Evolutionary conservation across 1,140 invertebrate genomes (phyloP).

Genomic region (Plectrocnemia conspersa): DNA sequence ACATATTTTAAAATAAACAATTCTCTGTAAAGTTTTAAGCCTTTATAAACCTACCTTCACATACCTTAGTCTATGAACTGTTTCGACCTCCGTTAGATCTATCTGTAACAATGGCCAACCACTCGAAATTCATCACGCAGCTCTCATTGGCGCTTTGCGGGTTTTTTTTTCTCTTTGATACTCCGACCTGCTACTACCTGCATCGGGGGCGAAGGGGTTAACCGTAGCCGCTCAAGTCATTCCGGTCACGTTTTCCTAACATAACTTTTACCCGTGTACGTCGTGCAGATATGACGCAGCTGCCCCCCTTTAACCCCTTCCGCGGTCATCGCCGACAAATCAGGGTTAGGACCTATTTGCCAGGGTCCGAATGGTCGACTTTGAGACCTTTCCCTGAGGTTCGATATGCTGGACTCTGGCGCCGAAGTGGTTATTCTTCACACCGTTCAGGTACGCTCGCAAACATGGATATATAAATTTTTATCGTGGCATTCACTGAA

Average conservation of each 20-base stretch:
- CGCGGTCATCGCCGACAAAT: conserved; percentile 25
- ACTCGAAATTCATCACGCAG: conserved; percentile 15
- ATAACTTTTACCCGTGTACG: conserved; percentile 28
- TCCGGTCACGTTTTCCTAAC: conserved; percentile 24
- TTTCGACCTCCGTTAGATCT: too few species aligned
- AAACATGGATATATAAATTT: too few species aligned
- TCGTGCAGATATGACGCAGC: conserved; percentile 27
- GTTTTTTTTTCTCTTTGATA: conserved; percentile 6
- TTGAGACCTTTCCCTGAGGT: conserved; percentile 10
- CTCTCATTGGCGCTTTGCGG: conserved; percentile 15
- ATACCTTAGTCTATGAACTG: too few species aligned
- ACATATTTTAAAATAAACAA: too few species aligned
- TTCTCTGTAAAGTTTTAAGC: too few species aligned
- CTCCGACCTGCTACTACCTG: background rate
- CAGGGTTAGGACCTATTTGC: conserved; percentile 20
- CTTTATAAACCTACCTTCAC: too few species aligned
- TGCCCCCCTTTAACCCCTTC: background rate
- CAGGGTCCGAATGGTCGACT: background rate
- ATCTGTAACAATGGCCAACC: too few species aligned
- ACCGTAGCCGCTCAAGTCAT: conserved; percentile 11
- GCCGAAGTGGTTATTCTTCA: too few species aligned
- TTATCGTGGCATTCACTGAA: too few species aligned
- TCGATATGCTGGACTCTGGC: too few species aligned
- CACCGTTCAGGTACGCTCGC: too few species aligned
- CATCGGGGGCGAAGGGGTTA: background rate